Evolutionary conservation across 1,140 invertebrate genomes (phyloP).

Genomic region (Pollicipes pollicipes): DNA sequence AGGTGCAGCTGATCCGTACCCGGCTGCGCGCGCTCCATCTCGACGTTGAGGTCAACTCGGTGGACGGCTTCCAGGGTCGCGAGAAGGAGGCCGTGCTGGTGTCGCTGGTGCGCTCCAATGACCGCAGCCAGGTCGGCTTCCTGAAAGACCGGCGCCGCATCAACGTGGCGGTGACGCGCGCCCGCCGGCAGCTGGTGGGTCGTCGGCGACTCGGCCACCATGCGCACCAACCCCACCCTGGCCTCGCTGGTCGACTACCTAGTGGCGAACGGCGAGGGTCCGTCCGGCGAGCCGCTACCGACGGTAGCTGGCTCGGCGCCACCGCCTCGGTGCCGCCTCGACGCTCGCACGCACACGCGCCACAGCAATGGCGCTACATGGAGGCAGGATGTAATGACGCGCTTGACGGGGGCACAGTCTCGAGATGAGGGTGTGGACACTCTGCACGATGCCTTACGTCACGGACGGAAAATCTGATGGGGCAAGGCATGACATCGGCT

Average conservation of each 20-base stretch:
- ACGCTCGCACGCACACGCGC: too few relatives aligned
- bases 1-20: constrained; percentile 29
- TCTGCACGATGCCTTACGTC: constrained; percentile 16
- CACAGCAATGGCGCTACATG: too few relatives aligned
- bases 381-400: too few relatives aligned
- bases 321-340: constrained; percentile 4
- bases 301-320: too few relatives aligned
- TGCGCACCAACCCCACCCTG: constrained; percentile 32
- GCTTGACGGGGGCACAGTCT: too few relatives aligned
- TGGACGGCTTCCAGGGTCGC: constrained; percentile 40
- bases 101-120: constrained; percentile 31
- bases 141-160: constrained; percentile 38
- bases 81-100: constrained; percentile 37
- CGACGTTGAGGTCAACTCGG: constrained; percentile 35
- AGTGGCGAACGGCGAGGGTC: constrained; percentile 30
- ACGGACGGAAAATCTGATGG: too few relatives aligned
- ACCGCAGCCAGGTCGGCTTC: constrained; percentile 38
- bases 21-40: constrained; percentile 24
- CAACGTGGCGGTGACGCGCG: constrained; percentile 43
- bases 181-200: constrained; percentile 37
- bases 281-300: constrained; percentile 26
- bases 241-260: constrained; percentile 35
- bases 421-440: too few relatives aligned
- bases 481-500: too few relatives aligned
- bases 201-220: constrained; percentile 37